Percentiles rank a stretch among this genome's conserved stretches.
These are phyloP conservation scores for Sinopyrophorus schimmeli DNA, from an alignment of 2,888 invertebrate species.

Conservation along the genomic window DNA sequence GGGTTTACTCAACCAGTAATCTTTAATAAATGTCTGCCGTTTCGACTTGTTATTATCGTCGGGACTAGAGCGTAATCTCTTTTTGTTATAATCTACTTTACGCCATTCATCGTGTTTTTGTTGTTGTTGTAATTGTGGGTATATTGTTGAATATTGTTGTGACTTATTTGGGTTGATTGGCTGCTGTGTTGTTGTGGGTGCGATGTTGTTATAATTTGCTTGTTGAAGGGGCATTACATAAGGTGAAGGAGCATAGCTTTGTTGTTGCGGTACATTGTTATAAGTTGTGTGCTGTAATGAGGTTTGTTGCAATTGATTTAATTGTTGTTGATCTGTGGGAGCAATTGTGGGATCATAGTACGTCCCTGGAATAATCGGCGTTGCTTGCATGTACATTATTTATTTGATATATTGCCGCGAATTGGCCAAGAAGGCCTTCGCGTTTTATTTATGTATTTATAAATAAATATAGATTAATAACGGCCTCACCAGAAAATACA, in stretches of 20 bases:
- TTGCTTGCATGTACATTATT: slow-evolving; percentile 5
- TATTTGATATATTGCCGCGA: too few relatives aligned
- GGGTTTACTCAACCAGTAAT: slow-evolving; percentile 8
- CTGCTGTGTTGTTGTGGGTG: background rate
- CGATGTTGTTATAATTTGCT: background rate
- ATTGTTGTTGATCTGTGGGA: slow-evolving; percentile 1
- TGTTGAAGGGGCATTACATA: slow-evolving; percentile 1
- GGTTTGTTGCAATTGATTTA: background rate
- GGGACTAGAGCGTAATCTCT: slow-evolving; percentile 1
- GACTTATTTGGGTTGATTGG: background rate
- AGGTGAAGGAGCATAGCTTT: too few relatives aligned
- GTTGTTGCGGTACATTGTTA: background rate
- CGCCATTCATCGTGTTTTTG: too few relatives aligned
- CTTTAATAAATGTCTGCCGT: slow-evolving; percentile 1
- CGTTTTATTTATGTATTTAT: background rate
- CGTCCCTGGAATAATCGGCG: slow-evolving; percentile 7
- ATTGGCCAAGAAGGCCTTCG: slow-evolving; percentile 1
- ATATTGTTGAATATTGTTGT: slow-evolving; percentile 2
- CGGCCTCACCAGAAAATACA: background rate
- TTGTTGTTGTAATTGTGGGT: background rate
- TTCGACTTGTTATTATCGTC: background rate
- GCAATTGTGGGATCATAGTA: slow-evolving; percentile 1
- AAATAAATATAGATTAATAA: background rate
- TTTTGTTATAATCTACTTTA: slow-evolving; percentile 5
- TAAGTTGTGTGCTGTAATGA: background rate